Conservation (phyloP, 2,113 vertebrate species). For the Apeltes quadracus region DNA sequence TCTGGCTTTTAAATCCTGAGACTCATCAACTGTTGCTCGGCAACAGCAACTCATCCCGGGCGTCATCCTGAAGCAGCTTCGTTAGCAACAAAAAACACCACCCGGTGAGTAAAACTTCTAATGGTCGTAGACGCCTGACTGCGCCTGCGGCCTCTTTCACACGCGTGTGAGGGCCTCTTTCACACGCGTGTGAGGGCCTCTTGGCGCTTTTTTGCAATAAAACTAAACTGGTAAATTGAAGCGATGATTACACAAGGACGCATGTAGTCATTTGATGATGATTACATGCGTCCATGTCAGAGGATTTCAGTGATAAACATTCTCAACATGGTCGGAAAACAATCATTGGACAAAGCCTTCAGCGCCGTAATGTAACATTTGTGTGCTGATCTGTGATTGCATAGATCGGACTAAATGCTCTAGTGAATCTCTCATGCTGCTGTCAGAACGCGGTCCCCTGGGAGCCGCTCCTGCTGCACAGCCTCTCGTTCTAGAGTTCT, state of each 20-base stretch:
- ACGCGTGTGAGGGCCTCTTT: conserved; percentile 11
- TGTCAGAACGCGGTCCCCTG: background rate
- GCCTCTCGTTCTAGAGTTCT: background rate
- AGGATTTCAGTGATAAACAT: too few species aligned
- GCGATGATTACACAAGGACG: too few species aligned
- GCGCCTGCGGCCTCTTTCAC: conserved; percentile 32
- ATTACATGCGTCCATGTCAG: background rate
- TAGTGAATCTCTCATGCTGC: background rate
- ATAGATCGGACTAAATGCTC: background rate
- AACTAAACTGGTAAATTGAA: too few species aligned
- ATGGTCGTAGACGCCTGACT: conserved; percentile 38
- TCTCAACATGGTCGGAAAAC: background rate
- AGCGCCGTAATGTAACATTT: background rate
- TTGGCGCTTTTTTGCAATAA: too few species aligned
- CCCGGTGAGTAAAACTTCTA: conserved; percentile 29
- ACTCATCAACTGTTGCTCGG: conserved; percentile 16
- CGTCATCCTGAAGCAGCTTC: conserved; percentile 13
- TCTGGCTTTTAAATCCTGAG: background rate
- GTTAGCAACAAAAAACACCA: conserved; percentile 29
- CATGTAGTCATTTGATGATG: too few species aligned
- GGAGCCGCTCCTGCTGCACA: background rate
- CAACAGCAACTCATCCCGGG: background rate
- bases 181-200: too few species aligned
- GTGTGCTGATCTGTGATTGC: background rate
- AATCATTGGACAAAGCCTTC: background rate